These are phyloP conservation scores for Copsychus sechellarum DNA, from an alignment of 2,113 vertebrate genomes.

Conservation along the genomic window DNA sequence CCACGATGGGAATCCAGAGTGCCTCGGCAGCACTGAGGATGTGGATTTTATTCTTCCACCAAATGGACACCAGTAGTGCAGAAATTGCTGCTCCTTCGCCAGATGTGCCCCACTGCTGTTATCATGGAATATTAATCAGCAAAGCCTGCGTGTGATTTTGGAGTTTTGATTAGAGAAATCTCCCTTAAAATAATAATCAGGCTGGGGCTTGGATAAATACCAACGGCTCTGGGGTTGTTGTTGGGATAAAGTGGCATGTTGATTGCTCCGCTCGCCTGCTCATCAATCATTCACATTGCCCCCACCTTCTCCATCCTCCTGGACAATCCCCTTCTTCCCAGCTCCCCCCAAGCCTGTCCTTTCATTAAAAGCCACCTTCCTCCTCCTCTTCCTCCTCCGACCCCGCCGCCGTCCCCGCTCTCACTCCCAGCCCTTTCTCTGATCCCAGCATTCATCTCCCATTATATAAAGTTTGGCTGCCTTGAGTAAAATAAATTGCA, in stretches of 20 bases:
- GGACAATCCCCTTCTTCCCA: neutral
- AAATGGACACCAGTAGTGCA: constrained; percentile 36
- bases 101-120: constrained; percentile 77
- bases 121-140: constrained; percentile 80
- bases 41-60: constrained; percentile 54
- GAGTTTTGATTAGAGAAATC: constrained; percentile 83
- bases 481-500: constrained; percentile 66
- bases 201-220: constrained; percentile 68
- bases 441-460: constrained; percentile 48
- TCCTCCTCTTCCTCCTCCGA: neutral
- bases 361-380: neutral
- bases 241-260: constrained; percentile 58
- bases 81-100: constrained; percentile 51
- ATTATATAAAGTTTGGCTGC: constrained; percentile 65
- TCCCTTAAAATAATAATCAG: constrained; percentile 80
- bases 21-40: fast-evolving
- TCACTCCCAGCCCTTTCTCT: constrained; percentile 27
- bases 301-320: neutral
- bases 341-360: neutral
- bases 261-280: constrained; percentile 64
- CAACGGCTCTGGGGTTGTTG: constrained; percentile 52
- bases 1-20: fast-evolving
- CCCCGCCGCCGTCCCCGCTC: neutral
- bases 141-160: constrained; percentile 74
- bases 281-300: constrained; percentile 65